These are phyloP conservation scores for Plotosus lineatus DNA, from an alignment of 2,113 vertebrate species.

Conservation along the genomic window DNA sequence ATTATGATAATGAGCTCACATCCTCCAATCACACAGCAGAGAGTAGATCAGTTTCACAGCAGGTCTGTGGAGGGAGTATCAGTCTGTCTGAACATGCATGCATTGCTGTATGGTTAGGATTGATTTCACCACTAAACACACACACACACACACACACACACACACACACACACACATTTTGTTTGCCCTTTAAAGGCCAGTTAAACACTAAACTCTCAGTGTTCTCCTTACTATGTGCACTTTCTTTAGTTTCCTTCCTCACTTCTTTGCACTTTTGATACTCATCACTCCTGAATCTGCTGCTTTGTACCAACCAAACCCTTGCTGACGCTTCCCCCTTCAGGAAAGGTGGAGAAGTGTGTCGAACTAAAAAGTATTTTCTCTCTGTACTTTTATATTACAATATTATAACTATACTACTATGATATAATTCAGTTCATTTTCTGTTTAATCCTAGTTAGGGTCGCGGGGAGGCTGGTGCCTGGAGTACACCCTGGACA, in stretches of 20 bases:
- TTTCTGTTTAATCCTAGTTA: too few species aligned
- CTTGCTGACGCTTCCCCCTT: slow-evolving; percentile 33
- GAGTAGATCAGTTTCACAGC: slow-evolving; percentile 17
- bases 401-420: too few species aligned
- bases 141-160: neutral
- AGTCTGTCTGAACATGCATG: slow-evolving; percentile 28
- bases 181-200: slow-evolving; percentile 1
- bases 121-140: slow-evolving; percentile 20
- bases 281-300: neutral
- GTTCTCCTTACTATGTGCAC: neutral
- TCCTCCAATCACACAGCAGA: neutral
- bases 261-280: neutral
- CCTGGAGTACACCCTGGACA: too few species aligned
- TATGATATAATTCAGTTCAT: too few species aligned
- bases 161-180: slow-evolving; percentile 12
- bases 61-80: slow-evolving; percentile 5
- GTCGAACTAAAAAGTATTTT: neutral
- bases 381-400: neutral
- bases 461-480: too few species aligned
- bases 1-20: slow-evolving; percentile 11
- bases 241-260: neutral
- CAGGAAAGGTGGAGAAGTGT: slow-evolving; percentile 15
- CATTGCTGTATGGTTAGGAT: slow-evolving; percentile 18
- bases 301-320: neutral
- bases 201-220: neutral